Evolutionary conservation across 2,797 vertebrate genomes (phyloP).

Genomic region (Oreortyx pictus): DNA sequence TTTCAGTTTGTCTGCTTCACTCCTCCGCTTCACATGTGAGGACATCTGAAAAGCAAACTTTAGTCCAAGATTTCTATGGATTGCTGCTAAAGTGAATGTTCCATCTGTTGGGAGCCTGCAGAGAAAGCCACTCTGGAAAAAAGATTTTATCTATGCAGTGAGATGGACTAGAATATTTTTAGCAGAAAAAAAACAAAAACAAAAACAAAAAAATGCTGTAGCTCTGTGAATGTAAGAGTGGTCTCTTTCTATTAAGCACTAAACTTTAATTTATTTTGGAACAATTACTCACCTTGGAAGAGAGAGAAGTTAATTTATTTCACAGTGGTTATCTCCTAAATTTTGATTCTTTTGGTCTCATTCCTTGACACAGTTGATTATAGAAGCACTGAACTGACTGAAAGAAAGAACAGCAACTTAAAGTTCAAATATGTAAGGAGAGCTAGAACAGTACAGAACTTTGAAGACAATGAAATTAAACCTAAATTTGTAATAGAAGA

Average conservation of each 20-base stretch:
- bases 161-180: neutral
- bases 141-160: neutral
- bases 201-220: neutral
- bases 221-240: neutral
- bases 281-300: slow-evolving; percentile 31
- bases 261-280: slow-evolving; percentile 17
- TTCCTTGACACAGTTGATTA: slow-evolving; percentile 23
- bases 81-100: neutral
- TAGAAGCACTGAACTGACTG: slow-evolving; percentile 1
- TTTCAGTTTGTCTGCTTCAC: neutral
- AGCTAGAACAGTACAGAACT: slow-evolving; percentile 43
- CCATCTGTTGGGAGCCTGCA: neutral
- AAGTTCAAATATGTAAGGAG: slow-evolving; percentile 55
- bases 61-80: neutral
- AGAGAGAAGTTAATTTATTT: slow-evolving; percentile 26
- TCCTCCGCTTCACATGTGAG: neutral
- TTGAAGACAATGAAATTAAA: slow-evolving; percentile 70
- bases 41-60: neutral
- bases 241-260: slow-evolving; percentile 6
- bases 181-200: neutral
- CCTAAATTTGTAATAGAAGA: slow-evolving; percentile 67
- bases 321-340: slow-evolving; percentile 3
- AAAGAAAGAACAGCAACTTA: slow-evolving; percentile 21
- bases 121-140: neutral
- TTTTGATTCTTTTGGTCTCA: slow-evolving; percentile 39